A percentile compares a stretch with the other conserved stretches of the same genome.
Conservation (phyloP, 2,113 vertebrate genomes). For the Myrmecobius fasciatus region DNA sequence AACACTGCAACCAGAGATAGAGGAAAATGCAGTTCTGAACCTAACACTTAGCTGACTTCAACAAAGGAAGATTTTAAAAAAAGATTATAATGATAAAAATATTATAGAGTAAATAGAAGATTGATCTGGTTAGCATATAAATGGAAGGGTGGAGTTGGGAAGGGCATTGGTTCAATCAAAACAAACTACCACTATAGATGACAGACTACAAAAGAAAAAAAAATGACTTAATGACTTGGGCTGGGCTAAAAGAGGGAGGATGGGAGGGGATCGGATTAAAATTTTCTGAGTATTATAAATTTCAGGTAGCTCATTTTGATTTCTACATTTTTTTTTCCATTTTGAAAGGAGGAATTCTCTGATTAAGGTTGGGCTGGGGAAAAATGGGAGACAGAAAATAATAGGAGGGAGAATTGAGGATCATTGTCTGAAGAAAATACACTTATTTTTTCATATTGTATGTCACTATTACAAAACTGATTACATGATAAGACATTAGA, state of each 20-base stretch:
- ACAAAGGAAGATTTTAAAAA: neutral
- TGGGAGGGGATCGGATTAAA: neutral
- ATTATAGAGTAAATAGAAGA: neutral
- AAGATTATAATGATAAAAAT: neutral
- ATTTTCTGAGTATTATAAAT: neutral
- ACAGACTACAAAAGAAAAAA: neutral
- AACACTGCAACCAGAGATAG: neutral
- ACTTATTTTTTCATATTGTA: too few relatives aligned
- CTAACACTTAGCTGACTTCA: neutral
- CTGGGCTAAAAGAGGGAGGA: neutral
- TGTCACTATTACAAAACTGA: too few relatives aligned
- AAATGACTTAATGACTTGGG: neutral
- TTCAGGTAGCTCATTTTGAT: neutral
- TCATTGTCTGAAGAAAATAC: too few relatives aligned
- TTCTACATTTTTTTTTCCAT: neutral
- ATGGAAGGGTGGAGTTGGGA: neutral
- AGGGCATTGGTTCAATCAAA: neutral
- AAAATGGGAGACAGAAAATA: too few relatives aligned
- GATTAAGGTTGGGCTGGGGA: too few relatives aligned
- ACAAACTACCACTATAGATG: neutral
- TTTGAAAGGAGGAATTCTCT: too few relatives aligned
- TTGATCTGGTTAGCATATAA: neutral
- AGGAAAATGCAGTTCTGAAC: neutral
- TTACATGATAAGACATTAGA: too few relatives aligned
- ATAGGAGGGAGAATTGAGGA: too few relatives aligned